These are phyloP conservation scores for Trachelipus rathkii DNA, from an alignment of 1,140 invertebrate genomes.

Conservation along the genomic window DNA sequence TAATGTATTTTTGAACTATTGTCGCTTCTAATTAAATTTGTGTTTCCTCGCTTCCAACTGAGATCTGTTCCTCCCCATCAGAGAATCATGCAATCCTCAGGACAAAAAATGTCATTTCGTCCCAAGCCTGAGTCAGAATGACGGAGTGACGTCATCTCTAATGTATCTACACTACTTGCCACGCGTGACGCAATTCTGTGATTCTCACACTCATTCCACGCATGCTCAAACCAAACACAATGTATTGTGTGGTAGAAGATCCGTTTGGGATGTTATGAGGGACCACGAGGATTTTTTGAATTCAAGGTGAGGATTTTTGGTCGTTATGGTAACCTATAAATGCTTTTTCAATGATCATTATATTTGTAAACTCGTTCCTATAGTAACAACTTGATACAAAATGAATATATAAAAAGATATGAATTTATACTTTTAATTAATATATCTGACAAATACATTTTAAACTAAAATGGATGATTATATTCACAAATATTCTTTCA, in stretches of 20 bases:
- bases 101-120: slow-evolving; percentile 36
- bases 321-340: background rate
- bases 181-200: slow-evolving; percentile 46
- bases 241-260: slow-evolving; percentile 46
- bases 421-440: background rate
- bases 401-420: too few species aligned
- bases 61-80: background rate
- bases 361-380: too few species aligned
- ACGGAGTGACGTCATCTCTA: slow-evolving; percentile 53
- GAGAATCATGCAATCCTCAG: slow-evolving; percentile 31
- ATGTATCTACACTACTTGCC: slow-evolving; percentile 54
- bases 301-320: background rate
- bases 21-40: too few species aligned
- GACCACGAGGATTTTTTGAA: slow-evolving; percentile 46
- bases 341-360: background rate
- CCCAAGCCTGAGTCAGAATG: slow-evolving; percentile 37
- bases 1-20: too few species aligned
- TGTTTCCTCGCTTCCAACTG: too few species aligned
- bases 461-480: background rate
- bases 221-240: slow-evolving; percentile 52
- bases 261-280: slow-evolving; percentile 47
- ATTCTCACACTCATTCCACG: slow-evolving; percentile 46
- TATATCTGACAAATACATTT: background rate
- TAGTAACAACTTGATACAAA: too few species aligned
- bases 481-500: too few species aligned